Evolutionary conservation across 2,113 vertebrate genomes (phyloP).

Genomic region (Indicator indicator): DNA sequence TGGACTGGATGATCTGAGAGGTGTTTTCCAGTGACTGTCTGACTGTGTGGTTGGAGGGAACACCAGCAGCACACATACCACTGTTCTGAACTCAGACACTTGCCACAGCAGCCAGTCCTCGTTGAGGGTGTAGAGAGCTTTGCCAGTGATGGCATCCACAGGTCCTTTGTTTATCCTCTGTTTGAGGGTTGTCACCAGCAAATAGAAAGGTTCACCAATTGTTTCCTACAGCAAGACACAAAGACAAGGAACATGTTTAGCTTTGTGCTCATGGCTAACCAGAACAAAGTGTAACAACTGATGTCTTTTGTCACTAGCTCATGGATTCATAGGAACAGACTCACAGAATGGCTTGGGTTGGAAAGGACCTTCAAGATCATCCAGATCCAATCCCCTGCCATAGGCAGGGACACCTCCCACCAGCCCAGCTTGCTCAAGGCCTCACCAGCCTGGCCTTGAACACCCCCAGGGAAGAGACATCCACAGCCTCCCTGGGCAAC

Average conservation of each 20-base stretch:
- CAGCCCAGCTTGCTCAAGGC: too few species aligned
- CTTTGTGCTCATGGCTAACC: background rate
- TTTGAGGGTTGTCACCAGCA: conserved; percentile 88
- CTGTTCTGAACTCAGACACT: conserved; percentile 86
- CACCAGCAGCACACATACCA: conserved; percentile 78
- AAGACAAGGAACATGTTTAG: background rate
- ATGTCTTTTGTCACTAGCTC: too few species aligned
- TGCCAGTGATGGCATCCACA: conserved; percentile 91
- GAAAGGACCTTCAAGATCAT: too few species aligned
- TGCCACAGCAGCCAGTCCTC: conserved; percentile 98
- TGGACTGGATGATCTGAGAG: too few species aligned
- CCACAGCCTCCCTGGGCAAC: too few species aligned
- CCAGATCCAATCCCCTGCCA: too few species aligned
- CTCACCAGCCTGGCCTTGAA: too few species aligned
- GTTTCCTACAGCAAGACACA: conserved; percentile 82
- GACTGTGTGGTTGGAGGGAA: background rate
- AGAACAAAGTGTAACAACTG: background rate
- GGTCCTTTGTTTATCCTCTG: conserved; percentile 94
- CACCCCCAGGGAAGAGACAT: too few species aligned
- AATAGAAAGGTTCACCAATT: conserved; percentile 91
- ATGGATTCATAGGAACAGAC: too few species aligned
- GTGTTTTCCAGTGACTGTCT: too few species aligned
- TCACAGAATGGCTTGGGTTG: too few species aligned
- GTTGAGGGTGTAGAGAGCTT: conserved; percentile 92
- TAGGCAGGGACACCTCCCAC: too few species aligned